Conservation (phyloP, 2,797 vertebrate genomes). For the Malacoctenus gilli region DNA sequence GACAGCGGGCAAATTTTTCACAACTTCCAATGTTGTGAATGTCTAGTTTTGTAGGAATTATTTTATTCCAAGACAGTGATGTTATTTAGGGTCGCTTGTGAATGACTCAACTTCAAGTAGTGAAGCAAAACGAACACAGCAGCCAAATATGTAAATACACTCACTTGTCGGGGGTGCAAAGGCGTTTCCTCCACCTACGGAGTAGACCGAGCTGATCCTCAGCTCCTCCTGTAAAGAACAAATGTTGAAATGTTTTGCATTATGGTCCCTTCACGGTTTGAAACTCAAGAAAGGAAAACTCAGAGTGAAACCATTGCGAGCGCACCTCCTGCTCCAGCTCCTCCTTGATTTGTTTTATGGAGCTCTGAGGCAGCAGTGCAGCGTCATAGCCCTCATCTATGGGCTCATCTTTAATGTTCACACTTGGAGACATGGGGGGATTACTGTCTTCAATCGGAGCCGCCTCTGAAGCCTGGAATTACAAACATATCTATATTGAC, state of each 20-base stretch:
- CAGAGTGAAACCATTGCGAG: no score
- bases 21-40: no score
- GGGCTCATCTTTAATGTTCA: conserved; percentile 97
- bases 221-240: conserved; percentile 87
- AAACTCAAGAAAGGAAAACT: no score
- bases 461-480: conserved; percentile 52
- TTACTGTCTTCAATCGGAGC: conserved; percentile 56
- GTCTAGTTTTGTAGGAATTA: conserved; percentile 4
- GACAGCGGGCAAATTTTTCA: no score
- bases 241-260: background rate
- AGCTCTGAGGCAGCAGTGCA: conserved; percentile 89
- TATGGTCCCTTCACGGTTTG: no score
- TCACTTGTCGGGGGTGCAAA: conserved; percentile 71
- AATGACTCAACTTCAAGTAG: no score
- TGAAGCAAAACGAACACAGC: background rate
- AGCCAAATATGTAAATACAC: conserved; percentile 20
- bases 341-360: conserved; percentile 87
- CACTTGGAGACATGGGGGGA: conserved; percentile 39
- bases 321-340: conserved; percentile 93
- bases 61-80: no score
- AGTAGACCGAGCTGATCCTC: conserved; percentile 90
- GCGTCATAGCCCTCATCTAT: conserved; percentile 97
- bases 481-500: background rate
- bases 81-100: no score
- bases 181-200: conserved; percentile 76